Conservation (phyloP, 1,140 invertebrate genomes). For the Danaus plexippus region DNA sequence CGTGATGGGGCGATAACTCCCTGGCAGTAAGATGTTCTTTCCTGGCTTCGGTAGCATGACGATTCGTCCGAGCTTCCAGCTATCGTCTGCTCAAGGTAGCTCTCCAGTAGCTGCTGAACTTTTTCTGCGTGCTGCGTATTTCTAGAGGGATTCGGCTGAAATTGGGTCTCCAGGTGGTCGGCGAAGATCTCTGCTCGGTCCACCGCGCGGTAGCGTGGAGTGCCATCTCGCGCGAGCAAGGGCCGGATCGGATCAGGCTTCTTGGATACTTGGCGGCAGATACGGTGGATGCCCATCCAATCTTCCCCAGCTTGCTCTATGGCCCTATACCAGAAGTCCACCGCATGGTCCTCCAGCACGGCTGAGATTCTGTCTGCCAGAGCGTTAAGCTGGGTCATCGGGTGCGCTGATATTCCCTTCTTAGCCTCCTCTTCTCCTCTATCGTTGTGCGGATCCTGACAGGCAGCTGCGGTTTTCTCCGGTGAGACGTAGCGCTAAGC, state of each 20-base stretch:
- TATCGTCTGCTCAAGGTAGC: conserved; percentile 9
- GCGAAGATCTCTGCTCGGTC: conserved; percentile 27
- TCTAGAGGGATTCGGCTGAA: conserved; percentile 17
- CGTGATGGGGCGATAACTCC: conserved; percentile 41
- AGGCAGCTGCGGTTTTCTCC: too few species aligned
- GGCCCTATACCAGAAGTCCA: too few species aligned
- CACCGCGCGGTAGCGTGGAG: conserved; percentile 10
- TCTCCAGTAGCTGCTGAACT: neutral
- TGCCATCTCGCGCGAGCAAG: conserved; percentile 8
- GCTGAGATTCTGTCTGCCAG: too few species aligned
- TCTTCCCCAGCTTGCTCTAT: too few species aligned
- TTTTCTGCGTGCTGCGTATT: conserved; percentile 1
- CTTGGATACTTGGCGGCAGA: conserved; percentile 11
- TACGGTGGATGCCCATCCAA: too few species aligned
- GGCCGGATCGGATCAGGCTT: conserved; percentile 11
- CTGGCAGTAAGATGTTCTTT: conserved; percentile 25
- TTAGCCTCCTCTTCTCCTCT: too few species aligned
- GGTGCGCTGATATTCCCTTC: too few species aligned
- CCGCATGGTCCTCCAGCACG: too few species aligned
- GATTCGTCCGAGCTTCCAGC: conserved; percentile 37
- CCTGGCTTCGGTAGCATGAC: too few species aligned
- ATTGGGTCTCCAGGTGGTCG: conserved; percentile 22
- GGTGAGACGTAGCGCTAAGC: too few species aligned
- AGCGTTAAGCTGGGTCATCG: too few species aligned
- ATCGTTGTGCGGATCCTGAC: too few species aligned